Evolutionary conservation across 1,140 invertebrate species (phyloP).

Genomic region (Penaeus chinensis): DNA sequence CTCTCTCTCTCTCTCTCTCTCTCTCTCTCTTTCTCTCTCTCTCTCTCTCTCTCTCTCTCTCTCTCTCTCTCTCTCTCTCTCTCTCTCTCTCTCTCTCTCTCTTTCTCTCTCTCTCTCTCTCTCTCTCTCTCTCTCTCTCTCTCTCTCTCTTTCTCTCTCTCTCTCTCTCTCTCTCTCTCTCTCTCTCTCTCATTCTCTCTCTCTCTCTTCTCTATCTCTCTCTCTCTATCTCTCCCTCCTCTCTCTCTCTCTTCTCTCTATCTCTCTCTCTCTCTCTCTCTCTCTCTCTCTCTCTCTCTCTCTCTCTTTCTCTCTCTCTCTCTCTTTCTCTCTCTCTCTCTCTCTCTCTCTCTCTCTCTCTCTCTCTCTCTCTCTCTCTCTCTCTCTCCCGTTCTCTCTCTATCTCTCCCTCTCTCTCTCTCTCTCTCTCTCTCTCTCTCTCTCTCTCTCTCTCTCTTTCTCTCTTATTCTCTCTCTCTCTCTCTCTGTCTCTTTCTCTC

Average conservation of each 20-base stretch:
- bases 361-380: not conserved
- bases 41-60: not conserved
- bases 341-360: no score
- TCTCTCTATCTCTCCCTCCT: not conserved
- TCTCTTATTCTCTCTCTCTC: no score
- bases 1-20: not conserved
- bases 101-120: not conserved
- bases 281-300: not conserved
- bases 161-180: no score
- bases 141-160: no score
- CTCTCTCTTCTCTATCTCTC: not conserved
- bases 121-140: no score
- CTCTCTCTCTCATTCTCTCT: constrained; percentile 19
- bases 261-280: constrained; percentile 10
- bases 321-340: no score
- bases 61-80: no score
- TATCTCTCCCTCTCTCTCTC: not conserved
- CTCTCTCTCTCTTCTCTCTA: not conserved
- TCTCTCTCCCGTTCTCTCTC: not conserved
- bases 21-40: not conserved
- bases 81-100: constrained; percentile 3
- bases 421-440: not conserved
- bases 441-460: not conserved
- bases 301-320: constrained; percentile 1
- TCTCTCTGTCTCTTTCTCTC: no score